These are phyloP conservation scores for Stenoptilia bipunctidactyla DNA, from an alignment of 2,888 invertebrate species.

Conservation along the genomic window DNA sequence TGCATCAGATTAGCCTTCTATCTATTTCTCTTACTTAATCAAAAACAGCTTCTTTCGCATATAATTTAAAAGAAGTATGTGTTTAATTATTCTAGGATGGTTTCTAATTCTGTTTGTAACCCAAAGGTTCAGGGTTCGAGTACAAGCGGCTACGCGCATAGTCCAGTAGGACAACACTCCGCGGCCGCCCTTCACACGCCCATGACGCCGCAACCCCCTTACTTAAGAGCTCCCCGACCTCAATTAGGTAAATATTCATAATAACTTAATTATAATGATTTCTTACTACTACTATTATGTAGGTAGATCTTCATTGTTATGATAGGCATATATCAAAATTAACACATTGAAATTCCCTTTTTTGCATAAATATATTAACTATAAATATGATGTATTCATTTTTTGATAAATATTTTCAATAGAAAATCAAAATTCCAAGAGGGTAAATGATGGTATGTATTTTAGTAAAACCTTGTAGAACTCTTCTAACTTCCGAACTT, in stretches of 20 bases:
- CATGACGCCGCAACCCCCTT: conserved; percentile 56
- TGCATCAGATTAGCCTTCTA: too few species aligned
- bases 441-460: conserved; percentile 8
- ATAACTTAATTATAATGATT: too few species aligned
- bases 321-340: too few species aligned
- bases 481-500: background rate
- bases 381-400: background rate
- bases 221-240: conserved; percentile 59
- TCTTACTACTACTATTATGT: too few species aligned
- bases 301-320: too few species aligned
- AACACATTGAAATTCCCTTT: too few species aligned
- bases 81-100: background rate
- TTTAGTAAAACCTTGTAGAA: background rate
- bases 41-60: background rate
- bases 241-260: conserved; percentile 33
- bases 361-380: too few species aligned
- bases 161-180: conserved; percentile 55
- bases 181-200: conserved; percentile 72
- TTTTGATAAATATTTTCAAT: conserved; percentile 1
- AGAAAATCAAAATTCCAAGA: conserved; percentile 1
- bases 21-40: background rate
- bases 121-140: conserved; percentile 36
- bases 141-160: conserved; percentile 43
- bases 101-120: background rate
- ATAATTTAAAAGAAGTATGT: background rate